Base-by-base conservation (phyloP, 2,888 invertebrate genomes). In the Dascillus cervinus region DNA sequence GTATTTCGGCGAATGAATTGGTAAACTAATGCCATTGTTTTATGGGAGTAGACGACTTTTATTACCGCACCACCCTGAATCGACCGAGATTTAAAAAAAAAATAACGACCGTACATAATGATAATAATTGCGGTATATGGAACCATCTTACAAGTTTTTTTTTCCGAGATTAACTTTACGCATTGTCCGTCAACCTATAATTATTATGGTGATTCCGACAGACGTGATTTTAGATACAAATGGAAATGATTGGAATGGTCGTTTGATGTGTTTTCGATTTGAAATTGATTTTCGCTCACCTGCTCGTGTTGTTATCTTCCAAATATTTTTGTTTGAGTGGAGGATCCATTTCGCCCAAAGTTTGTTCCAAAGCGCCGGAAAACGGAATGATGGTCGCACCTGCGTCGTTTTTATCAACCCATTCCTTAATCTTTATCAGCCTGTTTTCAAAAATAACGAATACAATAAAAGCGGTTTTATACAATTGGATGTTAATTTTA, bases 351-450 rank as follows among this genome's bases (percentile, higher is more conserved):
- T 97, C 94, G 23, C 82, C 56, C 11, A 96, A 62, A 65, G 86
- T 85, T 36, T 76, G 73, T 66, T 99, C 98, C 52, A 95, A 81
- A 8, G 72, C 81, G 0, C 96, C 97, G 10, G 95, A 96, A 70
- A 98, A 97, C 1, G 97, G 97, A 44, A 99, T 94, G 21, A 97
- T 78, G 2, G 80, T 72, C 0, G 95, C 82, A 2, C 96, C 96
- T 0, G 94, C 86, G 61, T 99, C 98, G 59, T 96, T 82, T 58
- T 86, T 86, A 64, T 98, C 96, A 46, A 99, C 87, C 95, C 95
- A 98, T 63, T 95, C 95, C 64, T 98, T 98, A 55, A 99, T 87
- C 70, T 96, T 96, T 26, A 83, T 73, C 56, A 95, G 71, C 91
- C 90, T 90, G n/a, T n/a, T n/a, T n/a, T n/a, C n/a, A 56, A 20